Conservation (phyloP, 1,140 invertebrate genomes). For the Prorops nasuta region DNA sequence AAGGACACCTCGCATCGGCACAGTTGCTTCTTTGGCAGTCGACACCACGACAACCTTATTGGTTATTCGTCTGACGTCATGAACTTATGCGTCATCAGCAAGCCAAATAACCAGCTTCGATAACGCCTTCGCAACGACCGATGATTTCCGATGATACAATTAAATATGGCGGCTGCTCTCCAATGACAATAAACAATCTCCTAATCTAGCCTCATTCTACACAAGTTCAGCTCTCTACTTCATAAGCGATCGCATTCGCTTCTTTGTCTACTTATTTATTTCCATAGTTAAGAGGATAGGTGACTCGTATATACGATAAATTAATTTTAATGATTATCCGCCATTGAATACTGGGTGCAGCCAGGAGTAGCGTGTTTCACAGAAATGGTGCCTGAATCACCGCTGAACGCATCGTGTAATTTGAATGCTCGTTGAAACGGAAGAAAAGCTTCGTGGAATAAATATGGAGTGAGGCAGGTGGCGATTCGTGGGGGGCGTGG, state of each 20-base stretch:
- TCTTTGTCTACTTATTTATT: no score
- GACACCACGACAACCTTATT: slow-evolving; percentile 7
- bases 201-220: no score
- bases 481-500: slow-evolving; percentile 10
- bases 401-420: slow-evolving; percentile 15
- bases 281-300: no score
- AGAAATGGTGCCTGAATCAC: slow-evolving; percentile 19
- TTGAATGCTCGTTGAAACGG: slow-evolving; percentile 23
- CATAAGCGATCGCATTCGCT: no score
- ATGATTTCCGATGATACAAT: no score
- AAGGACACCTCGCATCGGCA: not conserved
- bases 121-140: no score
- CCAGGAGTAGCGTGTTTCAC: not conserved
- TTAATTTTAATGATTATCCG: no score
- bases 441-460: slow-evolving; percentile 10
- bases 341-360: slow-evolving; percentile 3
- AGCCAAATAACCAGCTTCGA: slow-evolving; percentile 14
- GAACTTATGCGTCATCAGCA: not conserved
- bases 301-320: no score
- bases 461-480: slow-evolving; percentile 13
- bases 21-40: not conserved
- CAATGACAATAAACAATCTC: no score
- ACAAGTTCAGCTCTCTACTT: no score
- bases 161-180: no score
- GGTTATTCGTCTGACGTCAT: not conserved